Evolutionary conservation across 2,888 invertebrate genomes (phyloP), one percentile per base, ranked within the genome.

Genomic region (Epirrita christyi): DNA sequence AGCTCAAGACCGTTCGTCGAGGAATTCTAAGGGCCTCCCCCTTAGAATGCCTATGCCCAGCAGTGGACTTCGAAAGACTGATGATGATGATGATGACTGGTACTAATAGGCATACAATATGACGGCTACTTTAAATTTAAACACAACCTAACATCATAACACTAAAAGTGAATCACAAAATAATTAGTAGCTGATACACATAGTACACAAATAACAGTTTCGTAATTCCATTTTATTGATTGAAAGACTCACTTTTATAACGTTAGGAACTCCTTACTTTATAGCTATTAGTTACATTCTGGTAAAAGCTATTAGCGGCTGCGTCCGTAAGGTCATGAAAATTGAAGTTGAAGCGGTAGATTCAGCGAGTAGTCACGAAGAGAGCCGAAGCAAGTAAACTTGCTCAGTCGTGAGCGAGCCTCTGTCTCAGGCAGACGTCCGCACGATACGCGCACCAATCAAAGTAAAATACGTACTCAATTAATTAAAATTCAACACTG

Each of bases 281-380:
- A 13, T 36, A 67, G 66, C 63, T 66, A 70, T 68, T 67, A 65
- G 67, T 71, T 61, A 70, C 68, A 72, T 70, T 70, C 67, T 70
- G 74, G 68, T 74, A 71, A 75, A 74, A 74, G 67, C 74, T 72
- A 78, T 82, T 84, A 87, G 85, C 79, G 81, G 83, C 82, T 78
- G 76, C 75, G 75, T 78, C 75, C 75, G 76, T 83, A 84, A 83
- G 84, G 85, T 86, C 82, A 83, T 80, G 85, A 85, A 85, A 86
- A 86, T 81, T 81, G 82, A 83, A 86, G 86, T 81, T 81, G 82
- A 83, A 83, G 80, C 80, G 81, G 83, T 83, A 76, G 32, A 47
- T 42, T 43, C 40, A 1, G 40, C 53, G 82, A 79, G 80, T 71
- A 75, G 76, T 71, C 68, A 75, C 76, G 73, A 79, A 74, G 65